Evolutionary conservation across 1,140 invertebrate genomes (phyloP), one percentile per base, ranked within the genome.

Genomic region (Aphelenchoides besseyi): DNA sequence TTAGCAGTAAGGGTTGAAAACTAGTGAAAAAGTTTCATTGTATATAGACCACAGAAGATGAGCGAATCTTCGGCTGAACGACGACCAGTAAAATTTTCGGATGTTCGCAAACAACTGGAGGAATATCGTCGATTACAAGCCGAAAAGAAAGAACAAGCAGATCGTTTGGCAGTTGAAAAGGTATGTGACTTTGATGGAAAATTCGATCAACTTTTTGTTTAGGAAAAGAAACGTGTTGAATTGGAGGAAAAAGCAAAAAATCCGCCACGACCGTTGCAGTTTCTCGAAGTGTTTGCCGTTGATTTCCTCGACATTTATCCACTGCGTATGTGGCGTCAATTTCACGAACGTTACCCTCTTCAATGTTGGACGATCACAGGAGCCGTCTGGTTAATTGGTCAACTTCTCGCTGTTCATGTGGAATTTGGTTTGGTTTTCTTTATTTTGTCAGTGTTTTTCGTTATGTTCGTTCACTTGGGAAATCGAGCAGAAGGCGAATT

Each of bases 371-470:
- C 52, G 12, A 29, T 63, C 8, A 80, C 75, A 12, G 52, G 26
- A 8, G 78, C 53, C 26, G 16, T 81, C 26, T 78, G 76, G 76
- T 36, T 79, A 41, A 59, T 70, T 26, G 75, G 78, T 29, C 76
- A 78, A 73, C 16, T 76, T 30, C 29, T 78, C 2, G 61, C 70
- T 9, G 70, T 63, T n/a, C 63, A 77, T 8, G 62, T 92, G 23
- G 90, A 92, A 86, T 97, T 97, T 87, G 95, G 94, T 61, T 90
- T 91, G 52, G 90, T 96, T 1, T 98, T 90, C 85, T 90, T 97
- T 79, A 88, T 92, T 48, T 68, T 92, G 5, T 92, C 93, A 3
- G 85, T 88, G 0, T 87, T 97, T 57, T 80, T 91, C 76, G 88
- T 91, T 26, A 92, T 97, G 55, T 96, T 89, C 82, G 86, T 89